These are phyloP conservation scores for Tenthredo mesomela DNA, from an alignment of 2,888 invertebrate genomes.

Conservation along the genomic window DNA sequence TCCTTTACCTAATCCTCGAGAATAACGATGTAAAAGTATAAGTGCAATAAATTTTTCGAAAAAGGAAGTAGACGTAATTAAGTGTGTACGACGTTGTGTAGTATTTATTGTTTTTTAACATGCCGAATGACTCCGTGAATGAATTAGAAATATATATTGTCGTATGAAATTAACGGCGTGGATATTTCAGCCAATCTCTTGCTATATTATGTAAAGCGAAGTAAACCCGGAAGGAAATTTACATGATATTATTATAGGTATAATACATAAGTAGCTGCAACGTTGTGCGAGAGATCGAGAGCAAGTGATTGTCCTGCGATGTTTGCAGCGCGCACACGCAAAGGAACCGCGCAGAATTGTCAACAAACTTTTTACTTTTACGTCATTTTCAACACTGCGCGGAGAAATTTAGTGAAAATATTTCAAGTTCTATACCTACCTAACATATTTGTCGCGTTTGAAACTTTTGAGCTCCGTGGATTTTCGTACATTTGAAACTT, in stretches of 20 bases:
- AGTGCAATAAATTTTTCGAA: background rate
- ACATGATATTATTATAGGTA: background rate
- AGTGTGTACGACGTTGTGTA: background rate
- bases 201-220: no score
- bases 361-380: slow-evolving; percentile 41
- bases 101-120: background rate
- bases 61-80: background rate
- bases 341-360: slow-evolving; percentile 26
- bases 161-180: no score
- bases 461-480: background rate
- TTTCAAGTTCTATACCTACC: background rate
- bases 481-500: slow-evolving; percentile 7
- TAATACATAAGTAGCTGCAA: background rate
- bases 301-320: slow-evolving; percentile 26
- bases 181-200: no score
- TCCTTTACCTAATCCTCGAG: background rate
- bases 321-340: slow-evolving; percentile 13
- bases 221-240: no score
- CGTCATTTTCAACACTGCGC: slow-evolving; percentile 5
- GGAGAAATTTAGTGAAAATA: background rate
- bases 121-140: background rate
- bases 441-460: slow-evolving; percentile 17
- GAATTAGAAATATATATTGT: no score
- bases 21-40: background rate
- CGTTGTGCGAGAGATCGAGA: slow-evolving; percentile 26